Evolutionary conservation across 2,113 vertebrate genomes (phyloP).

Genomic region (Vidua chalybeata): DNA sequence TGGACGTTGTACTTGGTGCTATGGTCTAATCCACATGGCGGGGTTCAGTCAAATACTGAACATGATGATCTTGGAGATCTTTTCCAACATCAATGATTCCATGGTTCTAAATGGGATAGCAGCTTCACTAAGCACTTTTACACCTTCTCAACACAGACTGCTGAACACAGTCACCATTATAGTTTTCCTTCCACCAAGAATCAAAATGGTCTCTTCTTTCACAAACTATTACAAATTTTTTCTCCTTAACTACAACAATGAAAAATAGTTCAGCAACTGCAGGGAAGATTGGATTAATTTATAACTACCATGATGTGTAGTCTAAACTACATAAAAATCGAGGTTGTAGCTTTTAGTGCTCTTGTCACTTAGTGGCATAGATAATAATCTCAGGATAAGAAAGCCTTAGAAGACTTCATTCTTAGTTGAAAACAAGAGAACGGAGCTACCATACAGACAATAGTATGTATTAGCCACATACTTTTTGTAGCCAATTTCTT

Average conservation of each 20-base stretch:
- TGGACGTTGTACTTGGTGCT: neutral
- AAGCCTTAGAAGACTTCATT: neutral
- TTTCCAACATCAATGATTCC: neutral
- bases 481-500: neutral
- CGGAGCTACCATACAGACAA: neutral
- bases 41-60: neutral
- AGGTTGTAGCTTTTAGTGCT: neutral
- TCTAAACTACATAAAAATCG: fast-evolving
- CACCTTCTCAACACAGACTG: neutral
- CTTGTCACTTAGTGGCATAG: neutral
- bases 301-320: neutral
- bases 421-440: neutral
- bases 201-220: neutral
- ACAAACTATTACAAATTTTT: neutral
- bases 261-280: neutral
- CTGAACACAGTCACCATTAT: neutral
- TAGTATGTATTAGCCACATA: neutral
- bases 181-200: neutral
- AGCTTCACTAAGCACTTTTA: neutral
- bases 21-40: neutral
- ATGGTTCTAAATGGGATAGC: neutral
- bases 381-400: neutral
- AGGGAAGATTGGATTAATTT: neutral
- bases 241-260: neutral
- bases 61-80: neutral